Evolutionary conservation across 2,797 vertebrate species (phyloP), one percentile per base, ranked within the genome.

Genomic region (Etheostoma perlongum): DNA sequence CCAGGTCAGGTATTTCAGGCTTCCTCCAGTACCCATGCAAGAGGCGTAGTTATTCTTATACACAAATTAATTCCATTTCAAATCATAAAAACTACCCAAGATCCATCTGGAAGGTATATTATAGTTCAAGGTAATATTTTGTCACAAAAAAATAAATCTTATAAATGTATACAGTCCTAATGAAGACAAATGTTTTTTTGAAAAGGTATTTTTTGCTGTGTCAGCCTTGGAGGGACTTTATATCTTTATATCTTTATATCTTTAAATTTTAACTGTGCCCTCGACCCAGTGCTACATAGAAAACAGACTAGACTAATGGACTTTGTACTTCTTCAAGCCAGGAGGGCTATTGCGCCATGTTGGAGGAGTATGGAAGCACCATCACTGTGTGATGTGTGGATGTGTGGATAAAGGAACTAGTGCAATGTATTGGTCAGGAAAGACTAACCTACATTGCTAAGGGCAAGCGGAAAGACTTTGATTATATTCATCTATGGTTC

Each of bases 61-160:
- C 76, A 78, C 25, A 78, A 19, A 60, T 72, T 46, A 72, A 61
- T 72, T 36, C 61, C 54, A 59, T 66, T 72, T 46, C 61, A 72
- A 72, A 19, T 58, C 1, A 44, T 13, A 40, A 46, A 72, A 44
- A 44, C 21, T 18, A 60, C 21, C 5, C 21, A 52, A 18, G 54
- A 78, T 3, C 54, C 44, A 78, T 49, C 4, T 52, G 62, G 76
- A 16, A 66, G 40, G 12, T 78, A 72, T 36, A 53, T 72, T 30
- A 61, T 78, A 19, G 25, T 67, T 47, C 40, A 67, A n/a, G 48
- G 69, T 25, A 67, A 57, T 58, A 15, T 25, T 25, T 1, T 5
- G 4, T 30, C 27, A 19, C 54, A 57, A 33, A 57, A 57, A 16
- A 18, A 27, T 10, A 19, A 33, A 33, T 33, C 9, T 30, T 11